These are phyloP conservation scores for Volucella inanis DNA, from an alignment of 2,888 invertebrate species.

Conservation along the genomic window DNA sequence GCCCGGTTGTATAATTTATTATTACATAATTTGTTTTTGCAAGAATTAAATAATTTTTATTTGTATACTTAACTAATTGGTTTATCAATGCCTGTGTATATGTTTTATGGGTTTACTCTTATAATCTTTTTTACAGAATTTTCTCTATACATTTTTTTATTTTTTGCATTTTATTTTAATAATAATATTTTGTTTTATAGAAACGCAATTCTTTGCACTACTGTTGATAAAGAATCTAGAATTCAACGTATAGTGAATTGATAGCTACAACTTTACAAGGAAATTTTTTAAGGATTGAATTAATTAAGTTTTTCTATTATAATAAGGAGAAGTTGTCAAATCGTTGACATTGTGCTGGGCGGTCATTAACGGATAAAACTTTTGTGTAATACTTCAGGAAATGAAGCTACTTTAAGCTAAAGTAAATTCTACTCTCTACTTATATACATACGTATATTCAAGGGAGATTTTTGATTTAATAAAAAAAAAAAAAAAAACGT, in stretches of 20 bases:
- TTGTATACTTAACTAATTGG: not conserved
- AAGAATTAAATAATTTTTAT: not conserved
- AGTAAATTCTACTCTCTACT: constrained; percentile 1
- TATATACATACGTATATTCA: not conserved
- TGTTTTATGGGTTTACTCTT: not conserved
- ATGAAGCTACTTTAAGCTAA: not conserved
- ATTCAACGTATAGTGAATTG: constrained; percentile 29
- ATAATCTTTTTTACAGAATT: constrained; percentile 57
- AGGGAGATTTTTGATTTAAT: constrained; percentile 3
- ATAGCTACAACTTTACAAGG: constrained; percentile 61
- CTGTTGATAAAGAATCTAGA: constrained; percentile 45
- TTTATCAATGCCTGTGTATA: not conserved
- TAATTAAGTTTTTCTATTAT: constrained; percentile 1
- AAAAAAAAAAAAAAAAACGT: constrained; percentile 16
- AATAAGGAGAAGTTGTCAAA: constrained; percentile 4
- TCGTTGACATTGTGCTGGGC: constrained; percentile 48
- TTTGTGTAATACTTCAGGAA: constrained; percentile 45
- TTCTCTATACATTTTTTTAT: constrained; percentile 9
- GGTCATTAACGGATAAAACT: constrained; percentile 34
- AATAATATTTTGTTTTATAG: constrained; percentile 7
- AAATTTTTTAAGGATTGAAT: constrained; percentile 22
- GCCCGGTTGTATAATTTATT: constrained; percentile 6
- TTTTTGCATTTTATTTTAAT: constrained; percentile 8
- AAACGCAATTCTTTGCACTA: constrained; percentile 41
- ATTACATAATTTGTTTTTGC: not conserved